A percentile compares a stretch with the other conserved stretches of the same genome.
phyloP scores from a whole-genome alignment of 2,113 vertebrate genomes.

The Eonycteris spelaea region DNA sequence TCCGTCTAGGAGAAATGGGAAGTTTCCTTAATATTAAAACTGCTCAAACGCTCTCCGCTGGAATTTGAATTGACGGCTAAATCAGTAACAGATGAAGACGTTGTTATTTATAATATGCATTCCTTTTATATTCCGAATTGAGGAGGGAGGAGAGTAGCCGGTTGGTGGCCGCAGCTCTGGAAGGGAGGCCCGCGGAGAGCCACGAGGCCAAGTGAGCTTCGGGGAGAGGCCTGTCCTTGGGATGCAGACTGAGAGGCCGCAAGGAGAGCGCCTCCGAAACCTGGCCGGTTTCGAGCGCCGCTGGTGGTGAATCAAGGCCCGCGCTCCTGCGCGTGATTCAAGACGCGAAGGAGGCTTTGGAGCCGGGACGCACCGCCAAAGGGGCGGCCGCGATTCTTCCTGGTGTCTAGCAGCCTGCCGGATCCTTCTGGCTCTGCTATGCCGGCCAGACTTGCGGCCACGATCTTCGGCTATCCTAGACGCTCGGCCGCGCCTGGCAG shows the following conservation, averaged over 20 bases:
- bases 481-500: not conserved
- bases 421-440: not conserved
- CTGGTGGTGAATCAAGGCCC: not conserved
- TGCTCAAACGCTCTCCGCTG: slow-evolving; percentile 51
- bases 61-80: slow-evolving; percentile 72
- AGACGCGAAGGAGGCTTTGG: not conserved
- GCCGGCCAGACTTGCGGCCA: not conserved
- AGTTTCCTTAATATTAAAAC: slow-evolving; percentile 59
- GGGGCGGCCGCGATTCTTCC: not conserved
- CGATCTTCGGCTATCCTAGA: not conserved
- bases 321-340: not conserved
- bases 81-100: slow-evolving; percentile 78
- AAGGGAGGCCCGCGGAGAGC: not conserved
- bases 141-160: not conserved
- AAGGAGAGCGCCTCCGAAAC: not conserved
- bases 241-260: not conserved
- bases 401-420: not conserved
- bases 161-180: not conserved
- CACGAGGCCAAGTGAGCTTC: not conserved
- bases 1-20: slow-evolving; percentile 1
- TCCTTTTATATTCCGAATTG: slow-evolving; percentile 62
- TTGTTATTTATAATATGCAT: slow-evolving; percentile 58
- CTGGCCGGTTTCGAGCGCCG: not conserved
- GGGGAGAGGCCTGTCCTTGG: not conserved
- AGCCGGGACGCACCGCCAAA: not conserved